Base-by-base conservation (phyloP, 2,888 invertebrate species). In the Syritta pipiens region DNA sequence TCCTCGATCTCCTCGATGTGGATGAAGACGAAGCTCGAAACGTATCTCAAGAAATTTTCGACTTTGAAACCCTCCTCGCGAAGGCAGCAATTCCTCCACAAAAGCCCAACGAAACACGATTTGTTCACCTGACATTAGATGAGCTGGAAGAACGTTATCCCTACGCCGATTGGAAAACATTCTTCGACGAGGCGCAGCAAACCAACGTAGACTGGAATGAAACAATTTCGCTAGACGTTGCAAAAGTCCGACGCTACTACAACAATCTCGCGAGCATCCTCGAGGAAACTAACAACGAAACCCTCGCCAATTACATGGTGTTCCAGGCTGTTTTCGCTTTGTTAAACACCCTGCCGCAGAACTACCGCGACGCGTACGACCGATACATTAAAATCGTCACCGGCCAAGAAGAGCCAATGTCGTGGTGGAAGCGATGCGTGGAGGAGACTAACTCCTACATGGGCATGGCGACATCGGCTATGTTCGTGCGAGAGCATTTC, bases 351-450 rank as follows among this genome's bases (percentile, higher is more conserved):
- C 57, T 10, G 65, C 60, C 4, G 40, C n/a, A n/a, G n/a, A n/a
- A 19, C 0, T 82, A 83, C 19, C 72, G 77, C 5, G 44, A 30
- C 5, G 69, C 75, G 3, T 44, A 19, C 7, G 49, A 79, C 5
- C 65, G 81, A 2, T 81, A 81, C 7, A 63, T 95, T 44, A 95
- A 95, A 85, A 95, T 95, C 0, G 89, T 97, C 19, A 93, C 95
- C 83, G 97, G 96, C 0, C 93, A 95, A 0, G 94, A 95, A 83
- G 95, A 94, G 1, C 91, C 93, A 0, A 93, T 95, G 85, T 96
- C 96, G 82, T 92, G 94, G 0, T 97, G 97, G 97, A 90, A 96
- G 82, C 94, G 94, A 83, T 97, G 97, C 85, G 94, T 97, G 0
- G 93, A 93, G 4, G 96, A 96, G 82, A 95, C 96, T 2, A 95